phyloP scores from a whole-genome alignment of 2,888 invertebrate genomes.

The Ecliptopera silaceata region DNA sequence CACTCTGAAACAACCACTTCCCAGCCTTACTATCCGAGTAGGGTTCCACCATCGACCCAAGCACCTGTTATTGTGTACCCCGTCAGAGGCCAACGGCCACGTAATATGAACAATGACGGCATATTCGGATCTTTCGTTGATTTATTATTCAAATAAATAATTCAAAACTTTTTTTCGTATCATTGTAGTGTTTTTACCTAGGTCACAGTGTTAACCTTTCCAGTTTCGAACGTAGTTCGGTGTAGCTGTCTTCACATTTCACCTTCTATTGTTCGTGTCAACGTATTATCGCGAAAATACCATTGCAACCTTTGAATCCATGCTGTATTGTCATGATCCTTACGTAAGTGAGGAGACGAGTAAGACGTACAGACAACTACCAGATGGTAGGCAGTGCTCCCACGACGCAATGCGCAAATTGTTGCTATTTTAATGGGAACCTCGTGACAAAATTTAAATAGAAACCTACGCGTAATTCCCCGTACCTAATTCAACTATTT shows the following conservation, averaged over 20 bases:
- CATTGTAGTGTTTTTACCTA: conserved; percentile 3
- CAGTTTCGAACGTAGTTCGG: conserved; percentile 1
- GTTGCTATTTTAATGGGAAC: conserved; percentile 49
- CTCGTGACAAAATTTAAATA: conserved; percentile 64
- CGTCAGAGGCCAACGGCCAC: conserved; percentile 43
- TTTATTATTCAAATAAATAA: conserved; percentile 65
- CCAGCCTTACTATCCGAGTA: conserved; percentile 9
- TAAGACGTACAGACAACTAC: conserved; percentile 11
- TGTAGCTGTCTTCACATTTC: conserved; percentile 26
- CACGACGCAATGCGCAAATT: conserved; percentile 33
- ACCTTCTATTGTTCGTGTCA: conserved; percentile 41
- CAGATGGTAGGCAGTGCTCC: conserved; percentile 29
- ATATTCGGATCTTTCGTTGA: conserved; percentile 70
- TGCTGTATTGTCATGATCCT: conserved; percentile 43
- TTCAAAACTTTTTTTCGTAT: conserved; percentile 18
- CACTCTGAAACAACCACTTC: conserved; percentile 19
- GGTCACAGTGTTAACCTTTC: conserved; percentile 19
- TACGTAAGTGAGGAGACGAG: conserved; percentile 34
- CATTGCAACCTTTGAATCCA: conserved; percentile 49
- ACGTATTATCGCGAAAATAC: conserved; percentile 43
- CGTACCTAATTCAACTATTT: conserved; percentile 61
- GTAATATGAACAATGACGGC: conserved; percentile 47
- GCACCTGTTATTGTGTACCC: conserved; percentile 28
- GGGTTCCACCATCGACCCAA: conserved; percentile 28
- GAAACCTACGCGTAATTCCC: conserved; percentile 48